Base-by-base conservation (phyloP, 2,113 vertebrate genomes). In the Mesoclemmys tuberculata region DNA sequence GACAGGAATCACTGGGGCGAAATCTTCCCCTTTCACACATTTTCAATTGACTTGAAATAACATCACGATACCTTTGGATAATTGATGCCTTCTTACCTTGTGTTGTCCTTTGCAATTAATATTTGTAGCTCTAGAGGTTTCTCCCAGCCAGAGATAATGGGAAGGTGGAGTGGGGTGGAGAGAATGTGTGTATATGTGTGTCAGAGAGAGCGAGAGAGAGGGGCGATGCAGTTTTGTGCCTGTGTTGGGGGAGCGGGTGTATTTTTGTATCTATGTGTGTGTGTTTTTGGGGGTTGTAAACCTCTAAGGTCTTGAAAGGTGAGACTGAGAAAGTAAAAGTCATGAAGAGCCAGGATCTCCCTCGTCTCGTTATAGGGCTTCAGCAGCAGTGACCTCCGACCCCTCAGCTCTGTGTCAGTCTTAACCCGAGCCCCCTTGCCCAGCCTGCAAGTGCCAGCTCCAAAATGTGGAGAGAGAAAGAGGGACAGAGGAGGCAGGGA, bases 41-140 rank as follows among this genome's bases (percentile, higher is more conserved):
- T 97, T 97, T 95, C 96, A 97, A 97, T 94, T 97, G 96, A 96
- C 97, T 97, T 93, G 92, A 97, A 98, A 97, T 96, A 96, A 97
- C 94, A 97, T 95, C 97, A 97, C 96, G 94, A 95, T 97, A 97
- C 95, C 97, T 97, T 96, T 96, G 97, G 97, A 98, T 98, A 98
- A 98, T 97, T 97, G 96, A 97, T 82, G 92, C 95, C 97, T 93
- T 94, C 98, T 98, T 98, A 98, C 98, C 98, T 98, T 98, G 93
- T 92, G 94, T 95, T 96, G 97, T 98, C 96, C 97, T 98, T 98
- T 94, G 97, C 94, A 95, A 98, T 98, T 98, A 98, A 98, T 98
- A 98, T 98, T 97, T 97, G 98, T 94, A 96, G 97, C 97, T 98
- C 97, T 97, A 97, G 98, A 96, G 97, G 97, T 96, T 93, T 97